These are phyloP conservation scores for Tipula lateralis DNA, from an alignment of 2,888 invertebrate species.

Conservation along the genomic window DNA sequence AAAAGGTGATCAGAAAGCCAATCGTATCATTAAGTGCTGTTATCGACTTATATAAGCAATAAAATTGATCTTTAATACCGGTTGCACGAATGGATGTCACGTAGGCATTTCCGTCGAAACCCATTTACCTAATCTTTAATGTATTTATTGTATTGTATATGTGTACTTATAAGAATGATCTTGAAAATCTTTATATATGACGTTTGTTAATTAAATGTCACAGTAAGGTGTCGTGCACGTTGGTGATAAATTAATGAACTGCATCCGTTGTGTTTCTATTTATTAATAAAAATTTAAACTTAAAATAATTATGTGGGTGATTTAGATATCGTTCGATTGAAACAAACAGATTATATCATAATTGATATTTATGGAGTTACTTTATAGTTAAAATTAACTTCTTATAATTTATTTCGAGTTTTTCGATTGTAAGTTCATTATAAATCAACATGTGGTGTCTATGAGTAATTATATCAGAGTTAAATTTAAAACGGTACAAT, in stretches of 20 bases:
- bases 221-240: background rate
- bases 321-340: background rate
- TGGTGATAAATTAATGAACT: slow-evolving; percentile 14
- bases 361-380: background rate
- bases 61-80: background rate
- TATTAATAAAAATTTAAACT: background rate
- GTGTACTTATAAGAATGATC: background rate
- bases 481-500: too few species aligned
- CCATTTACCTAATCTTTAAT: too few species aligned
- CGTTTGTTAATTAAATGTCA: background rate
- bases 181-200: background rate
- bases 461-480: too few species aligned
- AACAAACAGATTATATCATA: background rate
- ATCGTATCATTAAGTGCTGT: too few species aligned
- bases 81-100: background rate
- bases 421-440: too few species aligned
- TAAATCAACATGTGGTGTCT: too few species aligned
- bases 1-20: too few species aligned
- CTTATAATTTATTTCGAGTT: background rate
- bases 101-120: background rate
- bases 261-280: background rate
- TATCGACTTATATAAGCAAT: background rate
- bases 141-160: background rate
- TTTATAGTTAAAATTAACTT: background rate
- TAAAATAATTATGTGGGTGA: background rate